These are phyloP conservation scores for Triplophysa tibetana DNA, from an alignment of 2,113 vertebrate genomes.

Conservation along the genomic window DNA sequence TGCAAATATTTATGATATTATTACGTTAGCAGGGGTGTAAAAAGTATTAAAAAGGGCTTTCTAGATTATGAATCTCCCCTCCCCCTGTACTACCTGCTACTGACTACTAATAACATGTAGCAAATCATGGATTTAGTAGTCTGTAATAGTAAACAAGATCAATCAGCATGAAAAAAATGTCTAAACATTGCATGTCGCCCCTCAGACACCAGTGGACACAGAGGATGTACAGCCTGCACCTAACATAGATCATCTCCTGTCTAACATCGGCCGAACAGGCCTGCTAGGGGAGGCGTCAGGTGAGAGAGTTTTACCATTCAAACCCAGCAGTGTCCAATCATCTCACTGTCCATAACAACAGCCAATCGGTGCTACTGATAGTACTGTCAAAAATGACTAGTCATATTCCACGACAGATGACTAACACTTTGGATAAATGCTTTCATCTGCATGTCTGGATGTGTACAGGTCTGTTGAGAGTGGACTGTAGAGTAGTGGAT, in stretches of 20 bases:
- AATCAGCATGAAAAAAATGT: not conserved
- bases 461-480: not conserved
- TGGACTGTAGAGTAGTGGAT: not conserved
- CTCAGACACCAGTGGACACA: constrained; percentile 91
- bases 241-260: constrained; percentile 96
- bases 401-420: constrained; percentile 5
- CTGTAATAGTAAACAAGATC: too few relatives aligned
- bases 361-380: not conserved
- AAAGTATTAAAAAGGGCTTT: too few relatives aligned
- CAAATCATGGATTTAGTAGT: too few relatives aligned
- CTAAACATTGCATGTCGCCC: not conserved
- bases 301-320: constrained; percentile 65
- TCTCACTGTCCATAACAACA: not conserved
- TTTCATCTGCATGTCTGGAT: constrained; percentile 25
- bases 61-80: too few relatives aligned
- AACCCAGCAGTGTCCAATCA: not conserved
- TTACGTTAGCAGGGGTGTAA: too few relatives aligned
- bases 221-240: constrained; percentile 89
- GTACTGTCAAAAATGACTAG: not conserved
- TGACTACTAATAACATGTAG: too few relatives aligned
- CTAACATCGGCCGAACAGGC: constrained; percentile 91
- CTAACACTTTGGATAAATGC: not conserved
- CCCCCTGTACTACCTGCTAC: too few relatives aligned
- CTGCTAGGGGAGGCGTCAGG: constrained; percentile 88
- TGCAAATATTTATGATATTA: not conserved